phyloP scores from a whole-genome alignment of 2,113 vertebrate genomes.

The Saguinus midas region DNA sequence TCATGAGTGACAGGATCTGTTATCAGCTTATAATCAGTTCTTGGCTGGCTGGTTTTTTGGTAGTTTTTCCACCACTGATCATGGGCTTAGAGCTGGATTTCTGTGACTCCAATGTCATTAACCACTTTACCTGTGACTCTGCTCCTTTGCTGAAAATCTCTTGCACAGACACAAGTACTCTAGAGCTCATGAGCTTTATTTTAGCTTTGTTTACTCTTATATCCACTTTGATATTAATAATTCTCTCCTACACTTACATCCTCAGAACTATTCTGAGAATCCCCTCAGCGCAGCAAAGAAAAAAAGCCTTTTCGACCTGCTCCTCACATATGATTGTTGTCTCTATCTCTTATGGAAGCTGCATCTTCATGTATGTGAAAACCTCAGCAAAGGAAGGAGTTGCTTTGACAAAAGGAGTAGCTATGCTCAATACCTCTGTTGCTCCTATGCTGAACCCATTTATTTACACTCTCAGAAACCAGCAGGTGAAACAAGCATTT shows the following conservation, averaged over 20 bases:
- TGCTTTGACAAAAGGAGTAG: conserved; percentile 68
- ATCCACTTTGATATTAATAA: conserved; percentile 8
- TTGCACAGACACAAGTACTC: conserved; percentile 48
- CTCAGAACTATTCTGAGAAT: conserved; percentile 60
- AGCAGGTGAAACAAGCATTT: conserved; percentile 63
- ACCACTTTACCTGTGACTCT: conserved; percentile 66
- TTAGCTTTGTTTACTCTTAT: conserved; percentile 45
- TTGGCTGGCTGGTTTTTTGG: conserved; percentile 63
- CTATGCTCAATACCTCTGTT: conserved; percentile 71
- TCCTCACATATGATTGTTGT: conserved; percentile 63
- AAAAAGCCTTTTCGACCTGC: conserved; percentile 69
- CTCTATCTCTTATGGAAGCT: conserved; percentile 73
- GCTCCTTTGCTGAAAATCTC: conserved; percentile 57
- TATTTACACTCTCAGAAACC: conserved; percentile 68
- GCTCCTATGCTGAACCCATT: conserved; percentile 67
- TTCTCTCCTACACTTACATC: conserved; percentile 59
- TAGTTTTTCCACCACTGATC: conserved; percentile 60
- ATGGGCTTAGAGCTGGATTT: conserved; percentile 58
- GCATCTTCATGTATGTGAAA: conserved; percentile 80
- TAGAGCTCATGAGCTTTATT: conserved; percentile 56
- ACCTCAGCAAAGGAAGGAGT: conserved; percentile 53
- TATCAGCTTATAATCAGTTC: conserved; percentile 56
- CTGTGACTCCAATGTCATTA: conserved; percentile 56
- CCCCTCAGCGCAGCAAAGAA: conserved; percentile 41
- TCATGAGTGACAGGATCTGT: conserved; percentile 70